phyloP scores from a whole-genome alignment of 2,797 vertebrate genomes.

The Myotis vivesi region DNA sequence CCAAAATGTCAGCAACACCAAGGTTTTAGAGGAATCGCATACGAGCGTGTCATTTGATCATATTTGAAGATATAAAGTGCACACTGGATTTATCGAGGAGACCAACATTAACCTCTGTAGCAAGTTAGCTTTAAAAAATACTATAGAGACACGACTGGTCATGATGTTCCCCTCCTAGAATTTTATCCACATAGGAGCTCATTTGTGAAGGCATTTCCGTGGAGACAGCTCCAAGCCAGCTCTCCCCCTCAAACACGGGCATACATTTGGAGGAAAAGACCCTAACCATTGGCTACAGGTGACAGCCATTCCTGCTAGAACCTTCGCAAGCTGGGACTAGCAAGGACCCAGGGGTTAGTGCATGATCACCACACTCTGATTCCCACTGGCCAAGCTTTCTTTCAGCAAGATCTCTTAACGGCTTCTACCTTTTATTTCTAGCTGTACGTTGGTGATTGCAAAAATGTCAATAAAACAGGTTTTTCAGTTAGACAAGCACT shows the following conservation, averaged over 20 bases:
- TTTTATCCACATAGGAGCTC: background rate
- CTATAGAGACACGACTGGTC: background rate
- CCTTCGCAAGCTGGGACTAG: background rate
- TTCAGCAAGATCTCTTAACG: slow-evolving; percentile 33
- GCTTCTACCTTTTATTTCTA: slow-evolving; percentile 68
- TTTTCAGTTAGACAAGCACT: slow-evolving; percentile 81
- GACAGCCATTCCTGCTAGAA: background rate
- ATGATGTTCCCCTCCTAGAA: background rate
- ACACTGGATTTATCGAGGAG: background rate
- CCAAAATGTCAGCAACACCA: background rate
- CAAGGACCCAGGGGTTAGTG: background rate
- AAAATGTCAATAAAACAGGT: slow-evolving; percentile 82
- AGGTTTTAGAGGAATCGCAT: background rate
- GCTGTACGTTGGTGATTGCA: slow-evolving; percentile 70
- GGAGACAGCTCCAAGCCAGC: background rate
- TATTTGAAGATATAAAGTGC: background rate
- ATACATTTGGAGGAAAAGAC: background rate
- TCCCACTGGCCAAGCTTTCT: background rate
- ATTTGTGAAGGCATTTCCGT: background rate
- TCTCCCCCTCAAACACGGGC: background rate
- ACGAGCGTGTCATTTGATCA: background rate
- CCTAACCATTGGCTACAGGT: background rate
- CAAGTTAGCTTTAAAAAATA: background rate
- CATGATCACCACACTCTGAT: background rate
- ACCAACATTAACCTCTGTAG: background rate